Percentiles rank a stretch among this genome's conserved stretches.
Conservation (phyloP, 2,797 vertebrate genomes). For the Parotocinclus haroldoi region DNA sequence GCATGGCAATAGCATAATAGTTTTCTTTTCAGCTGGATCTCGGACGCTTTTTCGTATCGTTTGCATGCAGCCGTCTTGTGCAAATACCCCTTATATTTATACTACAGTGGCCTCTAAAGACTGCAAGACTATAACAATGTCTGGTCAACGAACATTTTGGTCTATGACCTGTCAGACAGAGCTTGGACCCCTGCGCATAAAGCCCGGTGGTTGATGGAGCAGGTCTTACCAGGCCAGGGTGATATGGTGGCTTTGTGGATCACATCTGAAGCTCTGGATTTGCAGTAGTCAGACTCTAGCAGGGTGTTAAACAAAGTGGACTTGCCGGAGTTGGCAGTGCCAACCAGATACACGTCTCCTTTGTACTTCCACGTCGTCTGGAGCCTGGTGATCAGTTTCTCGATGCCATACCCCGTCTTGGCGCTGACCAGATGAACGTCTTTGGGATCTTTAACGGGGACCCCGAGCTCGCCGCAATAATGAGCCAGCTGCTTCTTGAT, state of each 20-base stretch:
- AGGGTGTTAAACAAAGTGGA: conserved; percentile 90
- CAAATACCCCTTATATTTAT: too few species aligned
- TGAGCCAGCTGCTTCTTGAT: conserved; percentile 63
- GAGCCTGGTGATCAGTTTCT: conserved; percentile 77
- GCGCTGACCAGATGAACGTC: conserved; percentile 87
- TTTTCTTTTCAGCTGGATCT: too few species aligned
- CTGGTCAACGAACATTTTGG: too few species aligned
- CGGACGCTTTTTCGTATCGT: too few species aligned
- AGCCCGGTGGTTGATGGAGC: not conserved
- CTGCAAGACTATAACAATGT: too few species aligned
- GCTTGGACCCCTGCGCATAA: not conserved
- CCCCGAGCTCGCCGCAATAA: conserved; percentile 66
- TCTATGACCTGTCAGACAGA: too few species aligned
- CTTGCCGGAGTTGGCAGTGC: conserved; percentile 85
- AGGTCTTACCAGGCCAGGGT: conserved; percentile 81
- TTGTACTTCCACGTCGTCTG: conserved; percentile 83
- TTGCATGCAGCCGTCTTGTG: too few species aligned
- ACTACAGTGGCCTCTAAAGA: too few species aligned
- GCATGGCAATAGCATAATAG: too few species aligned
- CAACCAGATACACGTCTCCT: conserved; percentile 87
- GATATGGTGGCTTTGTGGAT: conserved; percentile 85
- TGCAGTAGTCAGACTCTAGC: conserved; percentile 87
- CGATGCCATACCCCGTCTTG: conserved; percentile 88
- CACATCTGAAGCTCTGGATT: conserved; percentile 70
- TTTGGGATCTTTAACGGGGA: conserved; percentile 53